These are phyloP conservation scores for Eulacestoma nigropectus DNA, from an alignment of 2,113 vertebrate species.

Conservation along the genomic window DNA sequence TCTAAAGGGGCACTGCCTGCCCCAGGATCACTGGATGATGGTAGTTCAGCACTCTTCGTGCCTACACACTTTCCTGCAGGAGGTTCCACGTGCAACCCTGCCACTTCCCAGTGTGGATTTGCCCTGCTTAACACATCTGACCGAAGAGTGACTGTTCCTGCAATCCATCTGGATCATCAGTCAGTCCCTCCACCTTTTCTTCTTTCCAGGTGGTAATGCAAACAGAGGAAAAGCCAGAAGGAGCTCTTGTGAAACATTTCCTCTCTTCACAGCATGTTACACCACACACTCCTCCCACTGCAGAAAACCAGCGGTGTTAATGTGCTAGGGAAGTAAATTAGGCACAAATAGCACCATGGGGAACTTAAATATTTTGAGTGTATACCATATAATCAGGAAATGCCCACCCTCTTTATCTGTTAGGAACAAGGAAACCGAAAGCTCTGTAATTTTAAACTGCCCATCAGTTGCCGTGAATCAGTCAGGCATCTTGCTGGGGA, in stretches of 20 bases:
- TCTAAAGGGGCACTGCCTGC: background rate
- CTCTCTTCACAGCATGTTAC: slow-evolving; percentile 66
- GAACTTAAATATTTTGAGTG: slow-evolving; percentile 33
- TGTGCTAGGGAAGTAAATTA: slow-evolving; percentile 41
- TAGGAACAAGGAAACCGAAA: slow-evolving; percentile 19
- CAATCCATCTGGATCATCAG: background rate
- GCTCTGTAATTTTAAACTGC: slow-evolving; percentile 26
- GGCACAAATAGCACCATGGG: slow-evolving; percentile 30
- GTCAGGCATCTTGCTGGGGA: background rate
- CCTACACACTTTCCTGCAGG: background rate
- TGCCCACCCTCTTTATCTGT: slow-evolving; percentile 33
- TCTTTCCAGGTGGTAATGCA: slow-evolving; percentile 77
- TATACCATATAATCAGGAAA: slow-evolving; percentile 38
- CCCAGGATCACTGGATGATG: background rate
- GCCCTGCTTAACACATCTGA: background rate
- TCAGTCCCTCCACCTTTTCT: slow-evolving; percentile 55
- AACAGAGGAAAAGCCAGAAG: slow-evolving; percentile 76
- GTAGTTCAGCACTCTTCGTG: background rate
- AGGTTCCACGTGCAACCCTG: background rate
- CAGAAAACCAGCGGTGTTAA: slow-evolving; percentile 16
- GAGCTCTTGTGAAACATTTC: slow-evolving; percentile 74
- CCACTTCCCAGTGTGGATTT: background rate
- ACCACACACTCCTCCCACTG: slow-evolving; percentile 7
- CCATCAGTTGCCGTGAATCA: slow-evolving; percentile 16
- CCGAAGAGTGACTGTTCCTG: slow-evolving; percentile 36